Percentiles rank a stretch among this genome's conserved stretches.
Evolutionary conservation across 2,113 vertebrate species (phyloP).

Genomic region (Heteronetta atricapilla): DNA sequence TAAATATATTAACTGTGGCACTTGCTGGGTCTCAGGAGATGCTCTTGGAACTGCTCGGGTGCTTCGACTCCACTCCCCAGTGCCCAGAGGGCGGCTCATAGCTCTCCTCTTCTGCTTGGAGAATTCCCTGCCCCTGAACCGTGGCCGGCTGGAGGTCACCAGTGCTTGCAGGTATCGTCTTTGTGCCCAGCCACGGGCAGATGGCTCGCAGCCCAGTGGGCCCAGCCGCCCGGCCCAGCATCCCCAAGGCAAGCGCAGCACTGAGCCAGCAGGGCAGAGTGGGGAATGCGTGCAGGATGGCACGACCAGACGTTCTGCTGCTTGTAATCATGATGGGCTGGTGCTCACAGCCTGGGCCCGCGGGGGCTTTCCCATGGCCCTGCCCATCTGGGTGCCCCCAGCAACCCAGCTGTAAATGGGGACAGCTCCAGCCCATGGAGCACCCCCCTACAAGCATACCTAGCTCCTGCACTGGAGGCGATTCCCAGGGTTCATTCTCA

Average conservation of each 20-base stretch:
- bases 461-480: fast-evolving
- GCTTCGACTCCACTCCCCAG: fast-evolving
- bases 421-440: fast-evolving
- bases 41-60: neutral
- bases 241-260: no score
- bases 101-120: neutral
- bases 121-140: neutral
- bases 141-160: neutral
- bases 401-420: neutral
- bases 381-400: neutral
- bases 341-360: neutral
- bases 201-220: neutral
- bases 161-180: fast-evolving
- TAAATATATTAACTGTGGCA: slow-evolving; percentile 66
- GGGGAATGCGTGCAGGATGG: neutral
- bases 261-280: neutral
- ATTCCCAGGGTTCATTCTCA: neutral
- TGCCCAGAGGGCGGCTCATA: neutral
- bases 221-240: no score
- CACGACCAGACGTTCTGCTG: neutral
- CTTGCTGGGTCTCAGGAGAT: neutral
- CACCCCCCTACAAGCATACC: fast-evolving
- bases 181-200: neutral
- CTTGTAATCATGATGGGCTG: fast-evolving
- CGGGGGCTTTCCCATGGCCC: fast-evolving